Base-by-base conservation (phyloP, 1,140 invertebrate genomes). In the Drosophila funebris region DNA sequence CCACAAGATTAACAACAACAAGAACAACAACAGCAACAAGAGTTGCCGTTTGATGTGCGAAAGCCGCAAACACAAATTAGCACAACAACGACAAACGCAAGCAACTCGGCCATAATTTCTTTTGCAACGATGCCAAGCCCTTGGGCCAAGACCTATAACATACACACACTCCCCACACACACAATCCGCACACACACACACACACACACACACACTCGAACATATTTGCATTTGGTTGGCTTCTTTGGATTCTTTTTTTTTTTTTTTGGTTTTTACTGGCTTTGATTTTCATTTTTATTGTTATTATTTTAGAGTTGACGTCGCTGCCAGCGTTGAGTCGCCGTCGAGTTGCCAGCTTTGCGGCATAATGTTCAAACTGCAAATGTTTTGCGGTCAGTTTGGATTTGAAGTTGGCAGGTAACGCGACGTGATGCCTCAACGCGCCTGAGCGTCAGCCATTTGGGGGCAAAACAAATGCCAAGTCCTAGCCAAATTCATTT, bases 361-460 rank as follows among this genome's bases (percentile, higher is more conserved):
- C 64, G 83, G 75, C 83, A 82, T 88, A 78, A 87, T 82, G 83
- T 88, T 76, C 67, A 82, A 88, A 76, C 78, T 83, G 78, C 76
- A 88, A 88, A 88, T 83, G 79, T 78, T 89, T 89, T 88, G 84
- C 79, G 84, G 84, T 88, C 84, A 88, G 84, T 88, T 89, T 74
- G 76, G 76, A 73, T 80, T 89, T 71, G 70, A 84, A 83, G 84
- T 88, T 88, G 76, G 84, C 73, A 73, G 82, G 79, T 46, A 66
- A 66, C 84, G 84, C 76, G 83, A 82, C 83, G 76, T 60, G 68
- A 69, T 57, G 69, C 70, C 70, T 31, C 71, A 57, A 46, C 50
- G 57, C 57, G 74, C 81, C 76, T 77, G 81, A 46, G 37, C 62
- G 27, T 31, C 46, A 48, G 20, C 9, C 20, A 16, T 41, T 33